A percentile compares a stretch with the other conserved stretches of the same genome.
These are phyloP conservation scores for Hypotaenidia philippensis DNA, from an alignment of 2,797 vertebrate species.

Conservation along the genomic window DNA sequence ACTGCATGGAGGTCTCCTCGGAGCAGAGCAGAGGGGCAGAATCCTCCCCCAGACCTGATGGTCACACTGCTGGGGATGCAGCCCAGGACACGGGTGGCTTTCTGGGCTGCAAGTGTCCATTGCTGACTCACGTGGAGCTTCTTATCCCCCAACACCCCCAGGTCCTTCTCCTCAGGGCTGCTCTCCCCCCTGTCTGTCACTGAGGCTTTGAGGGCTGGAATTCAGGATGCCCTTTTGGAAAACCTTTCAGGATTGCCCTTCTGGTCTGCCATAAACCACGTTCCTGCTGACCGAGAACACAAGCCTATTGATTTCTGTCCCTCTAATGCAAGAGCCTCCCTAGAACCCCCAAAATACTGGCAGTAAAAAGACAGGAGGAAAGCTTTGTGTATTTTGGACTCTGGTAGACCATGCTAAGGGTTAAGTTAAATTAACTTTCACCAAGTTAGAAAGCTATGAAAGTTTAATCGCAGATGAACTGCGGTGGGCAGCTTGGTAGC, in stretches of 20 bases:
- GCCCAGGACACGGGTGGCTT: no score
- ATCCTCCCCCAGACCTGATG: no score
- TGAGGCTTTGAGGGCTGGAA: neutral
- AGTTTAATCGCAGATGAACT: slow-evolving; percentile 54
- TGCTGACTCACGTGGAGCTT: no score
- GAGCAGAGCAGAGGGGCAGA: no score
- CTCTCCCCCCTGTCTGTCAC: no score
- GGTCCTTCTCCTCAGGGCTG: no score
- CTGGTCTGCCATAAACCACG: rapidly evolving
- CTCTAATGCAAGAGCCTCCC: neutral
- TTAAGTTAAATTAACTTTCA: slow-evolving; percentile 49
- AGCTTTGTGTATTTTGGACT: neutral
- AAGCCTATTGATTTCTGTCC: neutral
- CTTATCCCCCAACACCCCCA: no score
- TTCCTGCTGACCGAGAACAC: neutral
- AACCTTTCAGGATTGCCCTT: neutral
- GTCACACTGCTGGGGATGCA: no score
- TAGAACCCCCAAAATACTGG: neutral
- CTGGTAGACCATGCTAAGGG: neutral
- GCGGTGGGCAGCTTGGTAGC: slow-evolving; percentile 20
- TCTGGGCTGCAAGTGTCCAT: no score
- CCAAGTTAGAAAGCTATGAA: slow-evolving; percentile 13
- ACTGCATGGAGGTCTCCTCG: no score
- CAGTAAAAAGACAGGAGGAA: neutral
- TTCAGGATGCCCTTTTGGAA: neutral